Conservation (phyloP, 2,888 invertebrate genomes). For the Chesias legatella region DNA sequence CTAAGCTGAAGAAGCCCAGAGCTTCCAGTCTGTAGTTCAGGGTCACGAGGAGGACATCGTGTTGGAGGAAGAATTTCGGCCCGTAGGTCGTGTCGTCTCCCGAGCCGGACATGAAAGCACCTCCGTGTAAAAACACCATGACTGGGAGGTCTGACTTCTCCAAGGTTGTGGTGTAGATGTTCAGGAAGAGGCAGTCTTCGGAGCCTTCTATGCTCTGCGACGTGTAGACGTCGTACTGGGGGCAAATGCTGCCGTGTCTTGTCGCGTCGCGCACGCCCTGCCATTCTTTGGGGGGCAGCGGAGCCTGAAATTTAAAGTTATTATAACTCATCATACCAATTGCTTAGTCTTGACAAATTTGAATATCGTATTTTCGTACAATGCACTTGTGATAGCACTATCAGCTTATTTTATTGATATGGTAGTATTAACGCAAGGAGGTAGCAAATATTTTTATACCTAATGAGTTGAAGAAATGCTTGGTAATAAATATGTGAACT, state of each 20-base stretch:
- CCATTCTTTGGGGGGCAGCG: slow-evolving; percentile 44
- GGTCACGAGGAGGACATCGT: slow-evolving; percentile 47
- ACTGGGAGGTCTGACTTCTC: slow-evolving; percentile 36
- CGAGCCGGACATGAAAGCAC: slow-evolving; percentile 44
- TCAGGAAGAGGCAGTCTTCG: slow-evolving; percentile 51
- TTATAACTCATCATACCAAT: neutral
- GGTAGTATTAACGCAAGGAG: too few relatives aligned
- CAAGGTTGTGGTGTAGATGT: slow-evolving; percentile 46
- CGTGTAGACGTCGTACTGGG: slow-evolving; percentile 39
- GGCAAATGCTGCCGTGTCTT: slow-evolving; percentile 40
- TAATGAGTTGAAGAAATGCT: too few relatives aligned
- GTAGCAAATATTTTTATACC: too few relatives aligned
- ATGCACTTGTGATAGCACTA: too few relatives aligned
- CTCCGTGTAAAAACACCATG: slow-evolving; percentile 54
- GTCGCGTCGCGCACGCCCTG: slow-evolving; percentile 40
- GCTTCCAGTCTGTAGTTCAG: slow-evolving; percentile 58
- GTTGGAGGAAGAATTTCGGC: slow-evolving; percentile 46
- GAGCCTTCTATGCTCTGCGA: slow-evolving; percentile 30
- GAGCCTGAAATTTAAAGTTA: slow-evolving; percentile 41
- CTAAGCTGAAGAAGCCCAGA: slow-evolving; percentile 60
- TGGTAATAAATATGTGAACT: too few relatives aligned
- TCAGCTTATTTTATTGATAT: too few relatives aligned
- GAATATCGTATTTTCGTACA: too few relatives aligned
- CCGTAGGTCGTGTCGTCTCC: slow-evolving; percentile 42
- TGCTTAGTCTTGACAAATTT: too few relatives aligned